Evolutionary conservation across 2,888 invertebrate genomes (phyloP), one percentile per base, ranked within the genome.

Genomic region (Aricia artaxerxes): DNA sequence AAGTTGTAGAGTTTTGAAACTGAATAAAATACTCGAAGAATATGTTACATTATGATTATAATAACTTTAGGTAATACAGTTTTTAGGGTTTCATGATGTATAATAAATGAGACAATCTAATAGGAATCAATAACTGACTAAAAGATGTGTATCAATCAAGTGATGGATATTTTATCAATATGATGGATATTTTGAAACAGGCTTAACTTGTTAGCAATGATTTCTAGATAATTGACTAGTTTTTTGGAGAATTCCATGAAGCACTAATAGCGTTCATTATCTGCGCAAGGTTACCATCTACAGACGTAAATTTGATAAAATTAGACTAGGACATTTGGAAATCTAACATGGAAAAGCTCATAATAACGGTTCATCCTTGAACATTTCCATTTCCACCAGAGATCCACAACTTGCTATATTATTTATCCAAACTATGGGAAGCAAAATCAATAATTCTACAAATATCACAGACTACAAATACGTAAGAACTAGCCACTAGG

Each of bases 391-490:
- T 24, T 24, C 24, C 24, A 24, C 24, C 24, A 7, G 53, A 57
- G 2, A 24, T 75, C 53, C n/a, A 57, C 5, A 76, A 44, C 3
- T 9, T 16, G 7, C 6, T 31, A 35, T 31, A 61, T 7, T n/a
- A n/a, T 16, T 5, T 53, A 77, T 64, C 76, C 78, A 77, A 61
- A 38, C 77, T 78, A 40, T 78, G 49, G 53, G 49, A 73, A 77
- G 82, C 81, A 90, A 92, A 92, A 93, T 93, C 93, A 88, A 93
- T 93, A 92, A 86, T 87, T 85, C 85, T 87, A 86, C 86, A 35
- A 69, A 16, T 35, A 89, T 91, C 82, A 81, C 80, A 78, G 78
- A 77, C 80, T 81, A 81, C 80, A 87, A 87, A 86, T 79, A 83
- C 83, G 60, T 77, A 77, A 78, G 53, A 61, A 73, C 49, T 24